These are phyloP conservation scores for Melanotaenia pygmaea DNA, from an alignment of 2,797 vertebrate genomes.

Conservation along the genomic window DNA sequence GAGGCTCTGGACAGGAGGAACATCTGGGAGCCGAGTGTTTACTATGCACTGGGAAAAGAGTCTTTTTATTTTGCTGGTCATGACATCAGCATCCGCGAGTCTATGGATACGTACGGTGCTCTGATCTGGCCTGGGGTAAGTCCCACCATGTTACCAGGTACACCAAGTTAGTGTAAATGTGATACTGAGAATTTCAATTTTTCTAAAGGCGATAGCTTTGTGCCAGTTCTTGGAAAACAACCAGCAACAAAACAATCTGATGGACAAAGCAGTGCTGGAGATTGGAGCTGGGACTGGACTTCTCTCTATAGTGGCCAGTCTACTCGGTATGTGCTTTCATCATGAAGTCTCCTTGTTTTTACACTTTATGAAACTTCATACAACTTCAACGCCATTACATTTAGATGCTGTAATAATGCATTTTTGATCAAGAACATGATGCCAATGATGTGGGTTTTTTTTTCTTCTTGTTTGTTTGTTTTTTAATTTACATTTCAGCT, in stretches of 20 bases:
- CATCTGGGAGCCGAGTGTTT: constrained; percentile 83
- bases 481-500: constrained; percentile 22
- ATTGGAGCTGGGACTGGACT: constrained; percentile 94
- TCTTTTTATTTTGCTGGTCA: constrained; percentile 86
- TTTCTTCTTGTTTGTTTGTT: background rate
- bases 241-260: constrained; percentile 85
- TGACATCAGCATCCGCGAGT: constrained; percentile 89
- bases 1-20: constrained; percentile 64
- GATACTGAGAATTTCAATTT: background rate
- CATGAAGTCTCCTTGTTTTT: background rate
- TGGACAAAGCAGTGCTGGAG: constrained; percentile 89
- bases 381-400: background rate
- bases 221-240: constrained; percentile 93
- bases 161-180: background rate
- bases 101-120: constrained; percentile 88
- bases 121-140: constrained; percentile 93
- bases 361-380: background rate
- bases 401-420: background rate
- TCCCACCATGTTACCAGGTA: too few relatives aligned
- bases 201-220: constrained; percentile 87
- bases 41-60: constrained; percentile 85
- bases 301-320: constrained; percentile 90
- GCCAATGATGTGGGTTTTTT: background rate
- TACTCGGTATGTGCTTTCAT: constrained; percentile 84
- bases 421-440: background rate